phyloP scores from a whole-genome alignment of 2,797 vertebrate species.

The Peromyscus aztecus region DNA sequence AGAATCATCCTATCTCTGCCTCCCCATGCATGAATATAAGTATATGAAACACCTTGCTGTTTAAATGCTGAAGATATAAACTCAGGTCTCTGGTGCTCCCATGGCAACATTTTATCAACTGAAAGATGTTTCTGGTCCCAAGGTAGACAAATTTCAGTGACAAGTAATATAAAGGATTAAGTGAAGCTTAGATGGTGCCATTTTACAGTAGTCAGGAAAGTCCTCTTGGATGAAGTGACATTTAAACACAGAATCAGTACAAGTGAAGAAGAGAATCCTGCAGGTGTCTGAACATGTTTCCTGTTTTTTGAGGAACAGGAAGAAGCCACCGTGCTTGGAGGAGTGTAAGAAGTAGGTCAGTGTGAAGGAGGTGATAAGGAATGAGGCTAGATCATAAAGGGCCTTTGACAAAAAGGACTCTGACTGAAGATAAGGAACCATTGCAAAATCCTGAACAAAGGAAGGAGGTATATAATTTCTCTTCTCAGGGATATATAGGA shows the following conservation, averaged over 20 bases:
- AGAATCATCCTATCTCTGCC: background rate
- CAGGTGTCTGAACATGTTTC: background rate
- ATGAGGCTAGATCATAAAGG: background rate
- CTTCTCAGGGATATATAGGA: background rate
- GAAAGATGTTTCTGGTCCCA: background rate
- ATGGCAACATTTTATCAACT: background rate
- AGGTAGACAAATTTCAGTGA: background rate
- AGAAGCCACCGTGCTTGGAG: background rate
- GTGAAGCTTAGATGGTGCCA: background rate
- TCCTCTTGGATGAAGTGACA: background rate
- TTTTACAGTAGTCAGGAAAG: background rate
- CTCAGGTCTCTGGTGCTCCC: background rate
- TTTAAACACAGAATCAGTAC: background rate
- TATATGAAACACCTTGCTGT: background rate
- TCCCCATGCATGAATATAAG: background rate
- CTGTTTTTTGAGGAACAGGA: background rate
- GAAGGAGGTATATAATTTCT: background rate
- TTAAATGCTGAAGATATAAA: background rate
- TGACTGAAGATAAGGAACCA: background rate
- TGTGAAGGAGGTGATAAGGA: background rate
- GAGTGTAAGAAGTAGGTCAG: background rate
- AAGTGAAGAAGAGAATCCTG: background rate
- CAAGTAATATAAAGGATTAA: background rate
- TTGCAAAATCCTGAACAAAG: background rate
- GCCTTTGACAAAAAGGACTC: background rate